Conservation (phyloP, 2,797 vertebrate genomes). For the Acanthurus lineatus region DNA sequence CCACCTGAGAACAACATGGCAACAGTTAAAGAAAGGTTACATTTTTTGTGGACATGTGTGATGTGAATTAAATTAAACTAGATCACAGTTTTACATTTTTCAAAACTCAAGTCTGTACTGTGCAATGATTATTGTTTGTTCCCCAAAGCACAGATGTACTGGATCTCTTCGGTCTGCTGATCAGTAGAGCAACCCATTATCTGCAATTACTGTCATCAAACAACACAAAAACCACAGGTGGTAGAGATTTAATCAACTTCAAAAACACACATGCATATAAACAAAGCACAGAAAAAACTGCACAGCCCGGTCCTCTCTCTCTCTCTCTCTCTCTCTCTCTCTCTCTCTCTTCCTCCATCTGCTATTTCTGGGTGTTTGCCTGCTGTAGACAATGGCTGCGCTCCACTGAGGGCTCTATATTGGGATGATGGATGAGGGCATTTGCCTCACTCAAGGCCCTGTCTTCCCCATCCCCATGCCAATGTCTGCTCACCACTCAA, state of each 20-base stretch:
- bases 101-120: slow-evolving; percentile 18
- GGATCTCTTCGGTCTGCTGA: slow-evolving; percentile 39
- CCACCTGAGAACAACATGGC: slow-evolving; percentile 69
- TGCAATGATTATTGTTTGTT: not conserved
- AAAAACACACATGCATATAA: slow-evolving; percentile 66
- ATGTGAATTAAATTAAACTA: not conserved
- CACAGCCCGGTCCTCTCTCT: slow-evolving; percentile 13
- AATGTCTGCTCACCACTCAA: slow-evolving; percentile 70
- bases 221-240: slow-evolving; percentile 57
- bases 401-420: slow-evolving; percentile 77
- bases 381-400: slow-evolving; percentile 68
- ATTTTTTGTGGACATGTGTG: not conserved
- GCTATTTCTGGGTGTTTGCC: slow-evolving; percentile 78
- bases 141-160: slow-evolving; percentile 36
- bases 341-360: slow-evolving; percentile 67
- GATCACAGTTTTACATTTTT: too few relatives aligned
- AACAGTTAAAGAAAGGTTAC: slow-evolving; percentile 2
- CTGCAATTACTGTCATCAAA: slow-evolving; percentile 66
- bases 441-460: slow-evolving; percentile 79
- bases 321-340: not conserved
- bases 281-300: slow-evolving; percentile 64
- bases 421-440: slow-evolving; percentile 83
- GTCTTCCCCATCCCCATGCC: slow-evolving; percentile 68
- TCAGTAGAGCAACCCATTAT: slow-evolving; percentile 60
- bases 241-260: slow-evolving; percentile 71